Base-by-base conservation (phyloP, 1,140 invertebrate genomes). In the Paraescarpia echinospica region DNA sequence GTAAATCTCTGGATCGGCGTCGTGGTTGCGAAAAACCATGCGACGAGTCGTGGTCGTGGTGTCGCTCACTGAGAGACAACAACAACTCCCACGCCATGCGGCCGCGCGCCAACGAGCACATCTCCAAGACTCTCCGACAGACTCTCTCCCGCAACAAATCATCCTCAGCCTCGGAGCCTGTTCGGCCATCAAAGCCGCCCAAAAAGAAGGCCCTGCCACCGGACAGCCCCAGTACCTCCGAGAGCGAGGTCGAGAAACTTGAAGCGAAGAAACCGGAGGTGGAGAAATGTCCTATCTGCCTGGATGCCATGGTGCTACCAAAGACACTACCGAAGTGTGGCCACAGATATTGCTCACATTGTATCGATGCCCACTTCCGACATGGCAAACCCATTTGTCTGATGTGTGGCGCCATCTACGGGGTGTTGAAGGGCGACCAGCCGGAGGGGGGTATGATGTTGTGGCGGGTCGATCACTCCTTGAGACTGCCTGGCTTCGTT, bases 271-370 rank as follows among this genome's bases (percentile, higher is more conserved):
- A 90, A 33, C 92, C 89, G 18, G 89, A 89, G 34, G 2, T 33
- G 9, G n/a, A 89, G n/a, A 89, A 33, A 4, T 93, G 93, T 91
- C 35, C 88, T 27, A 93, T 93, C 27, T 93, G 93, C 35, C 12
- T 93, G 92, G 88, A 92, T 22, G 5, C 31, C n/a, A 92, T 93
- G 27, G 41, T n/a, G 6, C 33, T 48, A 35, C 91, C 93, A 1
- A 91, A 93, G 89, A 92, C 34, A n/a, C 91, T 93, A 18, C 51
- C 34, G 59, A 77, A 77, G 27, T 93, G 93, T 91, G 35, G 89
- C 35, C 93, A 93, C 51, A 77, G 34, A 27, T 93, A 92, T 35
- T 93, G 93, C 41, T 34, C 27, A 27, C n/a, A 34, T 27, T 93
- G 93, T 33, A 48, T 93, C 18, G 59, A 90, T 33, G 33, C 88